These are phyloP conservation scores for Empis livida DNA, from an alignment of 2,888 invertebrate species.

Conservation along the genomic window DNA sequence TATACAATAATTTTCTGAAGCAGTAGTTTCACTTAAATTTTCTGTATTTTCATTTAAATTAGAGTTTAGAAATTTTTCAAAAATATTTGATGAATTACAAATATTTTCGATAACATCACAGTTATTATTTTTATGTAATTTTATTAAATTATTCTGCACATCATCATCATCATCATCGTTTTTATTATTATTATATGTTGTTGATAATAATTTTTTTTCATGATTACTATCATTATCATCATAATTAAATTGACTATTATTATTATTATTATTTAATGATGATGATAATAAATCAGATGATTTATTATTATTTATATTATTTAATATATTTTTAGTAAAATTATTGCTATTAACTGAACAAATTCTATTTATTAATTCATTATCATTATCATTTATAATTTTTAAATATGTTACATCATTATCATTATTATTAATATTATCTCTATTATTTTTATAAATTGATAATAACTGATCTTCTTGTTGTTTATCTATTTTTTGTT, in stretches of 20 bases:
- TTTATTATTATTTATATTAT: constrained; percentile 12
- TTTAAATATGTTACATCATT: background rate
- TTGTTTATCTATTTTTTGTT: background rate
- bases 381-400: background rate
- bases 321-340: background rate
- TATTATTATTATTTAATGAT: background rate
- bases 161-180: too few relatives aligned
- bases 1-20: background rate
- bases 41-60: background rate
- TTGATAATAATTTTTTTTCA: background rate
- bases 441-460: background rate
- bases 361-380: background rate
- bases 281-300: background rate
- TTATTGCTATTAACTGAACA: background rate
- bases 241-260: background rate
- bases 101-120: background rate
- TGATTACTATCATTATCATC: background rate
- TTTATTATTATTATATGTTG: background rate
- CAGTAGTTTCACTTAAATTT: background rate
- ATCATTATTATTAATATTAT: background rate
- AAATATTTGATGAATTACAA: background rate
- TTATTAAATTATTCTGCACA: background rate
- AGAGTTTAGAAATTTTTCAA: background rate
- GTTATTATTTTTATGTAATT: constrained; percentile 1
- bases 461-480: too few relatives aligned